Evolutionary conservation across 1,140 invertebrate species (phyloP).

Genomic region (Philotrypesis tridentata): DNA sequence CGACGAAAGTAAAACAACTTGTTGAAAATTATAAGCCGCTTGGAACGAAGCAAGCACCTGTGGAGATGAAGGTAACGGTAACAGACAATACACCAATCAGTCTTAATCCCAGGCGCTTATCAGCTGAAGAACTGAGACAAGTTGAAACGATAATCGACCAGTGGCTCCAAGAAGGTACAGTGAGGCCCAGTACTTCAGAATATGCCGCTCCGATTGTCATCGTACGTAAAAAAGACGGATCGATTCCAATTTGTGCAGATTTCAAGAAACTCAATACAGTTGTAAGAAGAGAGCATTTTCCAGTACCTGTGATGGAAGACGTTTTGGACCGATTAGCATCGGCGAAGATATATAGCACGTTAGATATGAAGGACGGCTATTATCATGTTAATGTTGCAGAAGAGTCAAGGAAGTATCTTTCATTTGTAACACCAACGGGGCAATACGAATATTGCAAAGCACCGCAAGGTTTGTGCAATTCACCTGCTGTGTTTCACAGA

Average conservation of each 20-base stretch:
- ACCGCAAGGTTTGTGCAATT: no score
- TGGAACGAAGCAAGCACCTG: no score
- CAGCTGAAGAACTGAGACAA: slow-evolving; percentile 22
- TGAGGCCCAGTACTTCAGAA: slow-evolving; percentile 25
- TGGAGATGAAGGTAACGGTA: no score
- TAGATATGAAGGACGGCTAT: slow-evolving; percentile 65
- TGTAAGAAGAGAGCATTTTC: slow-evolving; percentile 21
- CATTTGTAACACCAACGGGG: slow-evolving; percentile 57
- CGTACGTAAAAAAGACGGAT: slow-evolving; percentile 47
- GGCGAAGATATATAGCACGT: slow-evolving; percentile 54
- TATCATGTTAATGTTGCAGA: slow-evolving; percentile 61
- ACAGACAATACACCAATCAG: not conserved
- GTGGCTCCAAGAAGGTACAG: slow-evolving; percentile 12
- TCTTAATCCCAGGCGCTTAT: slow-evolving; percentile 31
- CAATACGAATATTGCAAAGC: no score
- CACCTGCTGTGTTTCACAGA: no score
- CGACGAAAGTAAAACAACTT: no score
- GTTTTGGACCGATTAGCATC: slow-evolving; percentile 43
- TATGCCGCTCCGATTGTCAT: slow-evolving; percentile 48
- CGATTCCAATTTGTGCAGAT: slow-evolving; percentile 45
- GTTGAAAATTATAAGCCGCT: no score
- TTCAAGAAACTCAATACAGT: slow-evolving; percentile 42
- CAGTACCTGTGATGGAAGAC: slow-evolving; percentile 48
- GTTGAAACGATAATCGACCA: not conserved
- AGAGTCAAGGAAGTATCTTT: slow-evolving; percentile 55